A percentile compares a stretch with the other conserved stretches of the same genome.
phyloP scores from a whole-genome alignment of 1,140 invertebrate species.

The Aphelinus atriplicis region DNA sequence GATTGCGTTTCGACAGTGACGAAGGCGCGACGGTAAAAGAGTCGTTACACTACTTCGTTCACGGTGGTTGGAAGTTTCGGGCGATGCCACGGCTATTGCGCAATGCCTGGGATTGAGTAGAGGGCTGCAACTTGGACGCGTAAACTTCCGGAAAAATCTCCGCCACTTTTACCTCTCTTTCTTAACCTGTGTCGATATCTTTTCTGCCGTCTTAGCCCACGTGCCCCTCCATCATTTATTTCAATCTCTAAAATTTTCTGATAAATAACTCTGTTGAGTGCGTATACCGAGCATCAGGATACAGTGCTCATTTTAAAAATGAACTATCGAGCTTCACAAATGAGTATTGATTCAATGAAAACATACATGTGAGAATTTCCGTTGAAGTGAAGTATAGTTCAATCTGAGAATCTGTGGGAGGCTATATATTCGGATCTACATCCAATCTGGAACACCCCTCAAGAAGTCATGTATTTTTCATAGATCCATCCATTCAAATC shows the following conservation, averaged over 20 bases:
- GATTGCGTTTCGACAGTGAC: constrained; percentile 33
- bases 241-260: not conserved
- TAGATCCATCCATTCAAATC: no score
- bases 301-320: no score
- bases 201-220: not conserved
- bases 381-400: no score
- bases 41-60: constrained; percentile 27
- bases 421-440: no score
- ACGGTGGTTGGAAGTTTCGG: constrained; percentile 13
- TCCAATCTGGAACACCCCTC: no score
- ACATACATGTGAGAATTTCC: no score
- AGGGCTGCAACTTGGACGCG: not conserved
- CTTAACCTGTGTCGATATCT: constrained; percentile 3
- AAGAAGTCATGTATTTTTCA: no score
- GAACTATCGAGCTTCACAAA: no score
- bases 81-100: constrained; percentile 18
- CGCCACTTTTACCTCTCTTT: constrained; percentile 7
- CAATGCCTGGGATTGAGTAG: constrained; percentile 16
- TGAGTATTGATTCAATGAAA: no score
- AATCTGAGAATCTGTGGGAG: no score
- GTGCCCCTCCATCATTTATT: not conserved
- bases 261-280: no score
- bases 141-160: constrained; percentile 30
- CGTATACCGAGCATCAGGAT: no score
- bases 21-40: constrained; percentile 29